Evolutionary conservation across 2,113 vertebrate genomes (phyloP).

Genomic region (Turnix velox): DNA sequence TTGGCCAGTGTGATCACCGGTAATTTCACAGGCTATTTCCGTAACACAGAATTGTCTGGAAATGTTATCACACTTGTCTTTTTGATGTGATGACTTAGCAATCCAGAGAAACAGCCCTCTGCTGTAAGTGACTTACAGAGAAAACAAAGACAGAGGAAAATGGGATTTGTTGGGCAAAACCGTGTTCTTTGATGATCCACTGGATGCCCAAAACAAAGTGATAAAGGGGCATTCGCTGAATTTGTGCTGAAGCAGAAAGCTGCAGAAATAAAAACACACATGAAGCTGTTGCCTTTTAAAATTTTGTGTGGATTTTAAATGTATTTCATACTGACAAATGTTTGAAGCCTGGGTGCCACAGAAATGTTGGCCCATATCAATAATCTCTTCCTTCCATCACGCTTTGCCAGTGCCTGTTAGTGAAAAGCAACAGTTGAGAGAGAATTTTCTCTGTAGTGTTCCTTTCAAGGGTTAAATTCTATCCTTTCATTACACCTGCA

Average conservation of each 20-base stretch:
- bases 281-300: background rate
- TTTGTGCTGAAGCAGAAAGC: background rate
- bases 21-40: background rate
- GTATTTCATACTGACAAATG: background rate
- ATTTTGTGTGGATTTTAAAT: background rate
- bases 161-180: background rate
- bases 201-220: background rate
- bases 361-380: background rate
- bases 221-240: background rate
- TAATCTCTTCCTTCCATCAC: background rate
- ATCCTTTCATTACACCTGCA: background rate
- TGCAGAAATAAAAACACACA: background rate
- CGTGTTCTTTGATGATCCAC: background rate
- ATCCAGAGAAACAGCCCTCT: background rate
- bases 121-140: background rate
- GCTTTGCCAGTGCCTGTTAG: background rate
- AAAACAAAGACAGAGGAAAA: background rate
- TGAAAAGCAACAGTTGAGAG: background rate
- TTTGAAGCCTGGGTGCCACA: background rate
- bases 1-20: background rate
- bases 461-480: background rate
- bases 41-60: background rate
- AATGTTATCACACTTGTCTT: background rate
- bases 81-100: background rate
- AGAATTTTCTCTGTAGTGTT: background rate